These are phyloP conservation scores for Phasia obesa DNA, from an alignment of 2,888 invertebrate species.

Conservation along the genomic window DNA sequence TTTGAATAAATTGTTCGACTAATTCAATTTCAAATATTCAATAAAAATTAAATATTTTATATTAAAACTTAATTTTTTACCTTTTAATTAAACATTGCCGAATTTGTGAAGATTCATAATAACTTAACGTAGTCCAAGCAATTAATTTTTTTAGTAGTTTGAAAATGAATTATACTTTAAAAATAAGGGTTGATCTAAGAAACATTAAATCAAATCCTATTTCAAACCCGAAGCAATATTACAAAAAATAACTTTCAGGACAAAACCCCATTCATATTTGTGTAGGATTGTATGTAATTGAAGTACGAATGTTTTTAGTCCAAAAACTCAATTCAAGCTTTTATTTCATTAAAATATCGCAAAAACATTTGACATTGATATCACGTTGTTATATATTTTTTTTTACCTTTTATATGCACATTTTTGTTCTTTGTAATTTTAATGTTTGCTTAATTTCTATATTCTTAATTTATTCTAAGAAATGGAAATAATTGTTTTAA, in stretches of 20 bases:
- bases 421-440: background rate
- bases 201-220: conserved; percentile 1
- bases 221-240: background rate
- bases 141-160: background rate
- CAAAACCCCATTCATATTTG: conserved; percentile 4
- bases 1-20: too few relatives aligned
- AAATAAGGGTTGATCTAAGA: conserved; percentile 15
- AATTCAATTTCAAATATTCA: too few relatives aligned
- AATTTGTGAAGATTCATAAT: too few relatives aligned
- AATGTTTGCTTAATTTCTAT: background rate
- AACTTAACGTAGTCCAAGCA: background rate
- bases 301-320: conserved; percentile 19
- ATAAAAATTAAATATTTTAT: too few relatives aligned
- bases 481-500: conserved; percentile 35
- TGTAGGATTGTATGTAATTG: conserved; percentile 14
- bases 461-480: conserved; percentile 22
- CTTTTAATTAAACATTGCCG: too few relatives aligned
- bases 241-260: background rate
- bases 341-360: conserved; percentile 2
- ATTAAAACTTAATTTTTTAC: too few relatives aligned
- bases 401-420: background rate
- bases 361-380: conserved; percentile 48
- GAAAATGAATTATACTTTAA: background rate
- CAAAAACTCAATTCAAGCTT: background rate
- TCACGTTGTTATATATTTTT: background rate